Base-by-base conservation (phyloP, 1,140 invertebrate genomes). In the Arctopsyche grandis region DNA sequence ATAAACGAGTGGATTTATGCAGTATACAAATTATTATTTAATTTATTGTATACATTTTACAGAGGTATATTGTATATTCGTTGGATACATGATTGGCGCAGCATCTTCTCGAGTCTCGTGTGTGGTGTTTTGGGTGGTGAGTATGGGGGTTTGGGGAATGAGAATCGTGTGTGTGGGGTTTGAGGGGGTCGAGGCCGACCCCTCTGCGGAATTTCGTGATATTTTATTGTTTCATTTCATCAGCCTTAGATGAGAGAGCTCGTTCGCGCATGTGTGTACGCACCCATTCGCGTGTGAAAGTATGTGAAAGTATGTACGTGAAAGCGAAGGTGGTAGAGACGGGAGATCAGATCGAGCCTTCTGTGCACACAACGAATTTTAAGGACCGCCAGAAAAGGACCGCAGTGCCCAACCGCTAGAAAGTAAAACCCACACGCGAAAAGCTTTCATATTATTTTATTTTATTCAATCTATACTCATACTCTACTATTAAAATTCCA, bases 201-300 rank as follows among this genome's bases (percentile, higher is more conserved):
- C 69, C 75, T 19, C 66, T 77, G 76, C 73, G 79, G 79, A 81
- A 81, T 81, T 78, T 78, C 69, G 71, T 78, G 75, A 81, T 81
- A 81, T 81, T 81, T 81, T 81, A 81, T 81, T 81, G 79, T 81
- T 78, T 78, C 79, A 81, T 81, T 81, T 78, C 79, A 81, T 81
- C 75, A 71, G 79, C 75, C 79, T 77, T 66, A 66, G 78, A 79
- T 69, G 73, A 75, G 78, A 44, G 74, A 21, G 48, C n/a, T 60
- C 19, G 14, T 10, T 22, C 16, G n/a, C 58, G 21, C 10, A 21
- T 60, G 0, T 22, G 58, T 19, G 12, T 19, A 52, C 48, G 48
- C 12, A 16, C 48, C 48, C 12, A 16, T 60, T 21, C 70, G 56
- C 52, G 60, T 43, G 48, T 66, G 46, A 12, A 38, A 24, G n/a